Percentiles rank a stretch among this genome's conserved stretches.
Conservation (phyloP, 92 coral and sea anemone species). For the Desmophyllum pertusum region DNA sequence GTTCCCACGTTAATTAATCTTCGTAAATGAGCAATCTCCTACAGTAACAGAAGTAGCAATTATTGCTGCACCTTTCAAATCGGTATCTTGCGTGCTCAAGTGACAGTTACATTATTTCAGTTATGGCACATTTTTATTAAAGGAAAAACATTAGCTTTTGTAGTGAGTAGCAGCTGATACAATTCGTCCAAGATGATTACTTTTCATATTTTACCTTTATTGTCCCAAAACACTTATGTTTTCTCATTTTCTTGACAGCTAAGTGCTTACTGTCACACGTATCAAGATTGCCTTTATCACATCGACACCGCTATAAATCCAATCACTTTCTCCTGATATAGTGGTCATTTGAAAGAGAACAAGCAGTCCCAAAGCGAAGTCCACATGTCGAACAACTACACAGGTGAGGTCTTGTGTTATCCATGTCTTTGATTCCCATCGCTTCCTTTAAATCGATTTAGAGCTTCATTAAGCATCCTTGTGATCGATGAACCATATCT, state of each 20-base stretch:
- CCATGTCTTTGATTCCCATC: not conserved
- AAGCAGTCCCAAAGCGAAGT: not conserved
- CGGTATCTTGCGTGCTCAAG: slow-evolving; percentile 10
- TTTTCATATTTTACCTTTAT: not conserved
- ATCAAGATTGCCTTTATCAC: slow-evolving; percentile 13
- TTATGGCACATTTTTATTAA: not conserved
- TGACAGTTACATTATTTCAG: not conserved
- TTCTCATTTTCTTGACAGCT: slow-evolving; percentile 32
- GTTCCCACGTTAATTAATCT: slow-evolving; percentile 2
- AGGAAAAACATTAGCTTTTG: slow-evolving; percentile 2
- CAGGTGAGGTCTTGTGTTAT: slow-evolving; percentile 9
- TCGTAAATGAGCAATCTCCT: not conserved
- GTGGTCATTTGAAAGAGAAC: not conserved
- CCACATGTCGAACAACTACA: slow-evolving; percentile 17
- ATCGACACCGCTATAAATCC: slow-evolving; percentile 8
- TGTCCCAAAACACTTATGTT: slow-evolving; percentile 13
- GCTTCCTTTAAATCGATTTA: not conserved
- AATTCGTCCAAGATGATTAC: slow-evolving; percentile 18
- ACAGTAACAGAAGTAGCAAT: not conserved
- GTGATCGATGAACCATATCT: not conserved
- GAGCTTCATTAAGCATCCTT: not conserved
- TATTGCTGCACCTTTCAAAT: slow-evolving; percentile 1
- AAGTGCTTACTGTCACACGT: slow-evolving; percentile 18
- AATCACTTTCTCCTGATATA: not conserved
- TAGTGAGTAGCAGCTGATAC: not conserved